Conservation (phyloP, 1,140 invertebrate genomes). For the Araneus ventricosus region DNA sequence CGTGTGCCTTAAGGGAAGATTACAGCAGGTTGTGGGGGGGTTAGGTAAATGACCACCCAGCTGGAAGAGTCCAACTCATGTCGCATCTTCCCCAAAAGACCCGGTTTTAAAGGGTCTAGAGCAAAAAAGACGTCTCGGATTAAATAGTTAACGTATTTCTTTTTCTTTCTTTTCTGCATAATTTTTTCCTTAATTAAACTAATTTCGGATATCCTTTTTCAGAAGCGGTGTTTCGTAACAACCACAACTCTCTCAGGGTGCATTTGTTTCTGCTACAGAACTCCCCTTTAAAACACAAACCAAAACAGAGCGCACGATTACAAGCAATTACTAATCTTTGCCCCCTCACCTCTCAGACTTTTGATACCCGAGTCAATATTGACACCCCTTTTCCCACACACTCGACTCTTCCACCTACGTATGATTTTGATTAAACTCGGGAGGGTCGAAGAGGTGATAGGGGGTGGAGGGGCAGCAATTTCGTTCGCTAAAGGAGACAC, state of each 20-base stretch:
- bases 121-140: no score
- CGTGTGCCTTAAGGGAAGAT: no score
- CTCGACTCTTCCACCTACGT: neutral
- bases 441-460: neutral
- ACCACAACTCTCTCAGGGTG: neutral
- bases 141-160: no score
- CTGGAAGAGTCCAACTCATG: no score
- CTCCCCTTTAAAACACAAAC: neutral
- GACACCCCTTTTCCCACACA: neutral
- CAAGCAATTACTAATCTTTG: neutral
- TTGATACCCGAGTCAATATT: slow-evolving; percentile 44
- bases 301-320: neutral
- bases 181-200: no score
- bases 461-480: neutral
- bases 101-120: no score
- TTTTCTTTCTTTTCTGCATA: no score
- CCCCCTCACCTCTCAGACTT: neutral
- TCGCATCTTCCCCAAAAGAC: no score
- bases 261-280: neutral
- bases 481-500: neutral
- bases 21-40: no score
- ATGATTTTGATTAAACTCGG: slow-evolving; percentile 34
- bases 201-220: no score
- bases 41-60: no score
- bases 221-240: no score